These are phyloP conservation scores for Xanthia togata DNA, from an alignment of 2,888 invertebrate genomes.

Conservation along the genomic window DNA sequence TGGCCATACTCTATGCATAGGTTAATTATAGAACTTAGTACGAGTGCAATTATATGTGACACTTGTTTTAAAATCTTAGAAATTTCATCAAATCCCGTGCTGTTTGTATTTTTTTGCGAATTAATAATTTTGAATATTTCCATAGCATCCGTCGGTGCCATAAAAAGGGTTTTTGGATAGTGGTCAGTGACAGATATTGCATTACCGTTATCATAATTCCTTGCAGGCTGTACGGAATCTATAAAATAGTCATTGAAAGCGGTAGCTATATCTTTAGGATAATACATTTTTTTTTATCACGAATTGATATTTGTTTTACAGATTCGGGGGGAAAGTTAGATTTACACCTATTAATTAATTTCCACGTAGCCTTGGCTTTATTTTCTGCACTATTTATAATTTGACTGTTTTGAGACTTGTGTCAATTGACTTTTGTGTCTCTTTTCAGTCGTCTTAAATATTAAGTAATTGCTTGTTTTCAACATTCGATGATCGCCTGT, in stretches of 20 bases:
- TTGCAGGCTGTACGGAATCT: neutral
- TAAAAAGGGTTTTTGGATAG: too few species aligned
- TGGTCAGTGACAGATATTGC: too few species aligned
- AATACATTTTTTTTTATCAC: neutral
- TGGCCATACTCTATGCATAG: neutral
- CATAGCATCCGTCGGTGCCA: too few species aligned
- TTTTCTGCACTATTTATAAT: conserved; percentile 27
- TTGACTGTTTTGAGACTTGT: conserved; percentile 17
- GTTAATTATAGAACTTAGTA: neutral
- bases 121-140: neutral
- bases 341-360: neutral
- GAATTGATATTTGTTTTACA: neutral
- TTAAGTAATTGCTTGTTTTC: neutral
- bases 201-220: too few species aligned
- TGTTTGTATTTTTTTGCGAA: conserved; percentile 10
- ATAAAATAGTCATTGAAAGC: conserved; percentile 19
- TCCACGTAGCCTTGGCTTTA: conserved; percentile 32
- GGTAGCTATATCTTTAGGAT: conserved; percentile 1
- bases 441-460: neutral
- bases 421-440: conserved; percentile 7
- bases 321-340: conserved; percentile 25
- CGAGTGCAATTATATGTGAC: neutral
- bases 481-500: neutral
- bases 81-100: conserved; percentile 7
- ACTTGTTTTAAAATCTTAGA: neutral